Conservation (phyloP, 2,797 vertebrate genomes). For the Nyctalus aviator region DNA sequence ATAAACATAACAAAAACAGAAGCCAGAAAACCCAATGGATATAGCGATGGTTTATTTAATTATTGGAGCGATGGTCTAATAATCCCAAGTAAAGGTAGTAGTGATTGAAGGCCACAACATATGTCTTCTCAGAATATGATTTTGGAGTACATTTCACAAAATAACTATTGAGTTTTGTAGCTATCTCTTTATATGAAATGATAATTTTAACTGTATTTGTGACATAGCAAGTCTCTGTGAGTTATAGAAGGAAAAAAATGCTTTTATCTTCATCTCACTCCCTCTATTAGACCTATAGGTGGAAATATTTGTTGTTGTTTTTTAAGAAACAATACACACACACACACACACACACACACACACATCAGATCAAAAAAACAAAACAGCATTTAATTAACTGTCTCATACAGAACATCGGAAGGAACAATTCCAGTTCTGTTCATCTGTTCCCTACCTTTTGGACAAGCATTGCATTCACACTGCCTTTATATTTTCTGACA, state of each 20-base stretch:
- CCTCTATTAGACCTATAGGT: background rate
- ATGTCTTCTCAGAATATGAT: background rate
- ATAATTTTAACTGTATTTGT: constrained; percentile 39
- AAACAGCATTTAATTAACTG: constrained; percentile 69
- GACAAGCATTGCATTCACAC: background rate
- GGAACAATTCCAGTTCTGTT: background rate
- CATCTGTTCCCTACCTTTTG: constrained; percentile 18
- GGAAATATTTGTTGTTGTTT: background rate
- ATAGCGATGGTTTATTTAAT: background rate
- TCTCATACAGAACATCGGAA: constrained; percentile 41
- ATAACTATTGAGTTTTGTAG: background rate
- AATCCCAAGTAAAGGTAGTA: background rate
- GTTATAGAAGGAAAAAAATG: background rate
- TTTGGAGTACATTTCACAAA: background rate
- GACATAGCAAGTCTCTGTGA: background rate
- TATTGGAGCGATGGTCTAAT: background rate
- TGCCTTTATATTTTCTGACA: constrained; percentile 40
- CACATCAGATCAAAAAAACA: constrained; percentile 52
- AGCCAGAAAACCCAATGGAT: background rate
- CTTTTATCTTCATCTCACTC: constrained; percentile 51
- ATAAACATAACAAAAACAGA: background rate
- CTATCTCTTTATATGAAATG: constrained; percentile 9
- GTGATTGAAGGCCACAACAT: background rate
- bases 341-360: background rate
- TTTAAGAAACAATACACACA: background rate